These are phyloP conservation scores for Idaea dimidiata DNA, from an alignment of 2,888 invertebrate genomes.

Conservation along the genomic window DNA sequence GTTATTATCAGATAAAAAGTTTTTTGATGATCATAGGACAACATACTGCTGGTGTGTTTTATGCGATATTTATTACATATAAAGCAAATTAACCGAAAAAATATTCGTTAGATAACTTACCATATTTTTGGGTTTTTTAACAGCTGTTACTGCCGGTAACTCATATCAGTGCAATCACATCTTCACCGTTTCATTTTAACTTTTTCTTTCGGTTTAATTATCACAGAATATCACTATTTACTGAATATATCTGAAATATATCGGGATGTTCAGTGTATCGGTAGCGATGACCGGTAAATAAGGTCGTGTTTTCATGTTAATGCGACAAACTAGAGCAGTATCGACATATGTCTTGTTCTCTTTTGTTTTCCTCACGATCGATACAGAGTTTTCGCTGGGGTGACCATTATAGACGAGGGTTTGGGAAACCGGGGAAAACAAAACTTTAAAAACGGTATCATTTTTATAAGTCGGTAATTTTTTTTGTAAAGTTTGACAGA, in stretches of 20 bases:
- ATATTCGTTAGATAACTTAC: constrained; percentile 36
- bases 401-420: constrained; percentile 46
- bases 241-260: constrained; percentile 18
- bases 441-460: neutral
- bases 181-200: constrained; percentile 12
- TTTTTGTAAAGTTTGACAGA: neutral
- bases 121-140: constrained; percentile 28
- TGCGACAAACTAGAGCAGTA: constrained; percentile 68
- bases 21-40: too few species aligned
- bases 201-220: constrained; percentile 6
- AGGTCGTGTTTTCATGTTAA: constrained; percentile 67
- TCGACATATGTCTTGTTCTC: constrained; percentile 55
- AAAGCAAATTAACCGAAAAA: constrained; percentile 8
- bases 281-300: constrained; percentile 47
- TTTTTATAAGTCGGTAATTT: neutral
- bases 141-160: neutral
- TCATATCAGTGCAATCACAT: constrained; percentile 18
- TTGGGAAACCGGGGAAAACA: constrained; percentile 7
- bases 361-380: constrained; percentile 64
- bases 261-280: constrained; percentile 35
- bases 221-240: constrained; percentile 17
- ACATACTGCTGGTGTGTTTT: neutral
- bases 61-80: constrained; percentile 4
- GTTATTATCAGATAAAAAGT: too few species aligned
- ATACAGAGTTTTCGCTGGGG: constrained; percentile 59